Percentiles rank a stretch among this genome's conserved stretches.
These are phyloP conservation scores for Periphyllus acericola DNA, from an alignment of 2,888 invertebrate species.

Conservation along the genomic window DNA sequence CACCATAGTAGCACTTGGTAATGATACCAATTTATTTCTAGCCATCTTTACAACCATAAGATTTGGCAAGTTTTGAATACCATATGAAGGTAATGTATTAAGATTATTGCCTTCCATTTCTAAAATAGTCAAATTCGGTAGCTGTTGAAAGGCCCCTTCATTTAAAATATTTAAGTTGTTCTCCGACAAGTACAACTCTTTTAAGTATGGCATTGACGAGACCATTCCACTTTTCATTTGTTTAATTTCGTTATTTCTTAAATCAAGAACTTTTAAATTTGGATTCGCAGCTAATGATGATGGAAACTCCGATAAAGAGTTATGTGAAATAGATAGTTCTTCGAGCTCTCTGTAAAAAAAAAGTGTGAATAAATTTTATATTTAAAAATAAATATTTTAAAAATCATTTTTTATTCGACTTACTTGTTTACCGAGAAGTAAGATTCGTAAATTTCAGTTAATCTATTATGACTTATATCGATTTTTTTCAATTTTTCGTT, in stretches of 20 bases:
- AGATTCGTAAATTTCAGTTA: constrained; percentile 76
- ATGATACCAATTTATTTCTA: constrained; percentile 67
- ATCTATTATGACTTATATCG: constrained; percentile 80
- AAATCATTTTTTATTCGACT: constrained; percentile 49
- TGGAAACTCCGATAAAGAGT: constrained; percentile 79
- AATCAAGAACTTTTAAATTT: constrained; percentile 77
- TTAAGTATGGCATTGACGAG: constrained; percentile 76
- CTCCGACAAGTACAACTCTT: constrained; percentile 78
- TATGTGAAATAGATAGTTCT: constrained; percentile 81
- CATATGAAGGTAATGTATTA: constrained; percentile 77
- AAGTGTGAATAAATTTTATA: background rate
- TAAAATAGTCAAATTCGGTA: constrained; percentile 77
- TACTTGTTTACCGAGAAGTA: constrained; percentile 71
- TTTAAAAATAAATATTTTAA: background rate
- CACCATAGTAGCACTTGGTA: constrained; percentile 80
- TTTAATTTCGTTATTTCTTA: constrained; percentile 81
- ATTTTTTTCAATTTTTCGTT: constrained; percentile 74
- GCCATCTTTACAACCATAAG: constrained; percentile 66
- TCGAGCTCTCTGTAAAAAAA: constrained; percentile 73
- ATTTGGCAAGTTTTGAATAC: constrained; percentile 69
- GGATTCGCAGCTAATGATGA: constrained; percentile 76
- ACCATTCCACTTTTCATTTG: constrained; percentile 77
- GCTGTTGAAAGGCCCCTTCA: constrained; percentile 77
- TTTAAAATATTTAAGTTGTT: constrained; percentile 79
- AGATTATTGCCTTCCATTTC: constrained; percentile 86